phyloP scores from a whole-genome alignment of 2,113 vertebrate species.

The Gila orcuttii region DNA sequence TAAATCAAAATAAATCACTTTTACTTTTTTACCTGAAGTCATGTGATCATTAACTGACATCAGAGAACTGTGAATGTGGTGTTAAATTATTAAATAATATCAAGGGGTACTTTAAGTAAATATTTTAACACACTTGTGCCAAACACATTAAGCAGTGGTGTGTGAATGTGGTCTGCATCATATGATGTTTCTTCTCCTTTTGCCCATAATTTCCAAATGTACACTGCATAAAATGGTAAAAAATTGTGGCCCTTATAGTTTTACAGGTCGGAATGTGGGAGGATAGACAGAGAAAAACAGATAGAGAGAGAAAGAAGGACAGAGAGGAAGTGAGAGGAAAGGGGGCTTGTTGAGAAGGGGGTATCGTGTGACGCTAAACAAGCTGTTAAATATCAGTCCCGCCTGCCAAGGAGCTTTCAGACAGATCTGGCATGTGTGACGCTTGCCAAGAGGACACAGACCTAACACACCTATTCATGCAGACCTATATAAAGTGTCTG shows the following conservation, averaged over 20 bases:
- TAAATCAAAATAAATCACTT: no score
- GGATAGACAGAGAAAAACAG: slow-evolving; percentile 5
- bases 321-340: slow-evolving; percentile 10
- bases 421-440: slow-evolving; percentile 28
- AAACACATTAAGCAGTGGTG: slow-evolving; percentile 2
- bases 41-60: neutral
- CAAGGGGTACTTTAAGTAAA: neutral
- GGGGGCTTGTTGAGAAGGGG: slow-evolving; percentile 7
- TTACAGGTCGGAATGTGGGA: neutral
- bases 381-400: slow-evolving; percentile 42
- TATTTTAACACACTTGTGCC: neutral
- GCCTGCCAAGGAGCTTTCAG: slow-evolving; percentile 43
- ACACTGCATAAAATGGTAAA: neutral
- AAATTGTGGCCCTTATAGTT: neutral
- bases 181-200: neutral
- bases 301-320: neutral
- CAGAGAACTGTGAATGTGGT: neutral
- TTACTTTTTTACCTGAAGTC: neutral
- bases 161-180: neutral
- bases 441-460: slow-evolving; percentile 29
- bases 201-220: neutral
- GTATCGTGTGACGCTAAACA: slow-evolving; percentile 46
- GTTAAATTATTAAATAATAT: neutral
- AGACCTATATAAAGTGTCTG: slow-evolving; percentile 21
- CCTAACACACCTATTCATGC: slow-evolving; percentile 1